Percentiles rank a stretch among this genome's conserved stretches.
Evolutionary conservation across 1,140 invertebrate genomes (phyloP).

Genomic region (Saccostrea echinata): DNA sequence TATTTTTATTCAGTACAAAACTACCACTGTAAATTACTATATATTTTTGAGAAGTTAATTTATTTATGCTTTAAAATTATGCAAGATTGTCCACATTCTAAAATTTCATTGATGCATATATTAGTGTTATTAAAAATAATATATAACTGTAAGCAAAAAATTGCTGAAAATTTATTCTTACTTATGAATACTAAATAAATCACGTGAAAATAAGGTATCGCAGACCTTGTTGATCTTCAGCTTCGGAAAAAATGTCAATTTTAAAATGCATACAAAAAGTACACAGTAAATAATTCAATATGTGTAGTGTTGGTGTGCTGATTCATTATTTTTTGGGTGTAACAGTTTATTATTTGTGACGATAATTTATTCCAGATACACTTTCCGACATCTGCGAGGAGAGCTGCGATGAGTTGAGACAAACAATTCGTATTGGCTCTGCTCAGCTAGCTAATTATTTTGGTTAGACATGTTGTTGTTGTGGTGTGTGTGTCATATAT

Average conservation of each 20-base stretch:
- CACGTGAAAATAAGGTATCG: too few relatives aligned
- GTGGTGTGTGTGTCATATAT: slow-evolving; percentile 9
- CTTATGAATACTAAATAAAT: too few relatives aligned
- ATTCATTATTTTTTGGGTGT: not conserved
- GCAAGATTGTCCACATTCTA: too few relatives aligned
- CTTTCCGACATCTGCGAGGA: not conserved
- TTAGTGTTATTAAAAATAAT: too few relatives aligned
- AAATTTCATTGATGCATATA: too few relatives aligned
- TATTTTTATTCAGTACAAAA: not conserved
- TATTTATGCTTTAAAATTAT: too few relatives aligned
- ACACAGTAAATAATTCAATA: not conserved
- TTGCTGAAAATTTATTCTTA: too few relatives aligned
- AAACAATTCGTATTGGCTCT: slow-evolving; percentile 14
- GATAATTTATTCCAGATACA: not conserved
- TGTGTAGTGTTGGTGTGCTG: not conserved
- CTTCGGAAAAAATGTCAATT: too few relatives aligned
- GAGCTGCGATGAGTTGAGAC: slow-evolving; percentile 9
- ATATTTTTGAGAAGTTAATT: too few relatives aligned
- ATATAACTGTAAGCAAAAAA: too few relatives aligned
- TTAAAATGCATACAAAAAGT: not conserved
- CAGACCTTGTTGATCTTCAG: too few relatives aligned
- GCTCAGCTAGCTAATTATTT: slow-evolving; percentile 34
- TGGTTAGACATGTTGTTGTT: slow-evolving; percentile 31
- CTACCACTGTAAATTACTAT: too few relatives aligned
- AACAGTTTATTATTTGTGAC: not conserved